Conservation (phyloP, 2,113 vertebrate genomes). For the Pyxicephalus adspersus region DNA sequence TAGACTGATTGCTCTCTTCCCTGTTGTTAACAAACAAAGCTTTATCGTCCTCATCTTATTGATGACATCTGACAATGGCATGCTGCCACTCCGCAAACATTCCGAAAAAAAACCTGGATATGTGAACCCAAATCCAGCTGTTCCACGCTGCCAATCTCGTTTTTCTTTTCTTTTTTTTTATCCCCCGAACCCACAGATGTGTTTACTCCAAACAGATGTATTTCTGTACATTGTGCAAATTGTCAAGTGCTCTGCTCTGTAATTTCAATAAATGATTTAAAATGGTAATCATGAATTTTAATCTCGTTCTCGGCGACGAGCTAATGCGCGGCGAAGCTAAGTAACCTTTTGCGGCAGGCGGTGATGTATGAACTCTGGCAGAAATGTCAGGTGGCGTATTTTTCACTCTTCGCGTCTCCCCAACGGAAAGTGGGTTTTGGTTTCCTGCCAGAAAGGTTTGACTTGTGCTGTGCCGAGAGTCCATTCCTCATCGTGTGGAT, state of each 20-base stretch:
- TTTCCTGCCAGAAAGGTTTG: background rate
- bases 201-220: conserved; percentile 57
- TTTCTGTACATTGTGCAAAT: conserved; percentile 61
- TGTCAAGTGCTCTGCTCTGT: conserved; percentile 58
- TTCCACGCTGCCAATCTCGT: background rate
- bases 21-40: background rate
- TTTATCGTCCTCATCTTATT: background rate
- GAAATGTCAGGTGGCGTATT: conserved; percentile 61
- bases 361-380: conserved; percentile 65
- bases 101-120: conserved; percentile 1
- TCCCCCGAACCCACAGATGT: conserved; percentile 29
- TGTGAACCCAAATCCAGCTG: conserved; percentile 44
- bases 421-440: conserved; percentile 27
- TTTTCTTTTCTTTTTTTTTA: background rate
- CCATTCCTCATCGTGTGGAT: background rate
- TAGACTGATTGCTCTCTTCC: background rate
- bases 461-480: background rate
- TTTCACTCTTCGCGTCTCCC: conserved; percentile 54
- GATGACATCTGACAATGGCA: background rate
- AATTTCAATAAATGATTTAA: conserved; percentile 69
- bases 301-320: conserved; percentile 61
- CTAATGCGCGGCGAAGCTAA: conserved; percentile 69
- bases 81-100: conserved; percentile 5
- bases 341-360: conserved; percentile 62
- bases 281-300: conserved; percentile 69